Evolutionary conservation across 1,140 invertebrate species (phyloP), one percentile per base, ranked within the genome.

Genomic region (Drosophila kikkawai): DNA sequence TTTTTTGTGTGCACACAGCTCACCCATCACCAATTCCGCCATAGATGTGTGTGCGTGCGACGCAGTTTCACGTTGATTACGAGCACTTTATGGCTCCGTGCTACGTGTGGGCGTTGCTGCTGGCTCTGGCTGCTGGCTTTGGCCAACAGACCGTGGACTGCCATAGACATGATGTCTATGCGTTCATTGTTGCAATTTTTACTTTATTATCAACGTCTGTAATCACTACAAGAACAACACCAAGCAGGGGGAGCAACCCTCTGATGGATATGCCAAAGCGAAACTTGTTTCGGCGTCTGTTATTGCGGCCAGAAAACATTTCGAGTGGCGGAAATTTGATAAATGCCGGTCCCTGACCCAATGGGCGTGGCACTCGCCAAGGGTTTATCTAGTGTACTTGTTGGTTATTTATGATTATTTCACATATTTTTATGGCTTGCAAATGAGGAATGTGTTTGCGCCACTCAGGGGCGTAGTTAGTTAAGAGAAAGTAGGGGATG

Each of bases 61-160:
- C 79, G 73, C 74, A 87, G 79, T 88, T 87, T 88, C 79, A 84
- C 84, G 84, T 87, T 88, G 84, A 87, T 88, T 88, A 87, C 84
- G 81, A 87, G 84, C 84, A 88, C 81, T 87, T 87, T 87, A 84
- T 88, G 84, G 56, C 69, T 71, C 58, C 68, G 59, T 84, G 84
- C 66, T 88, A 87, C 84, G 84, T 87, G 85, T 88, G 84, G 85
- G 83, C 77, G 76, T 77, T 87, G 42, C 55, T 63, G 48, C 55
- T 53, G 48, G 22, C 55, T 44, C 19, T 58, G 37, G 32, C 22
- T 37, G 15, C 45, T 75, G 55, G 12, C 53, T 37, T 19, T 55
- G 53, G 53, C 53, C 53, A 55, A 47, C 42, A 61, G 29, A 57
- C 39, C 39, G 37, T 44, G 26, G 42, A 41, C 60, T 75, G 34